Conservation (phyloP, 1,140 invertebrate genomes). For the Capitella teleta region DNA sequence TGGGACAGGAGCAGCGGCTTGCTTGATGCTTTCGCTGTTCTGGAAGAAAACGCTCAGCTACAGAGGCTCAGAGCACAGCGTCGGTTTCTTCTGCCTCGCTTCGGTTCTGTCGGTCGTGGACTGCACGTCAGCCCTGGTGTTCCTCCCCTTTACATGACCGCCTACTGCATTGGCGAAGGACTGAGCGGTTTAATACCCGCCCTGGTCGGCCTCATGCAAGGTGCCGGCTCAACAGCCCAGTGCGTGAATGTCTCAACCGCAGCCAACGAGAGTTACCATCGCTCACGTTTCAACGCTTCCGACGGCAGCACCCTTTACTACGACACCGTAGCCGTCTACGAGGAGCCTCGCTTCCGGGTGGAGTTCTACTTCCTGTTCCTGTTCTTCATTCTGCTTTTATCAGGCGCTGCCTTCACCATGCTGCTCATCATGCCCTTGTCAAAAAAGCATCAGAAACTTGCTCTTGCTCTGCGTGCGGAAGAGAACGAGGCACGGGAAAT, state of each 20-base stretch:
- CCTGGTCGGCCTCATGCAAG: conserved; percentile 68
- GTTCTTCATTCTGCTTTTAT: not conserved
- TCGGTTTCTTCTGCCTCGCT: conserved; percentile 60
- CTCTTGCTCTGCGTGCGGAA: not conserved
- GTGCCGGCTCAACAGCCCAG: conserved; percentile 51
- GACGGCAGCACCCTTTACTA: conserved; percentile 41
- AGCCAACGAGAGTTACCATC: conserved; percentile 42
- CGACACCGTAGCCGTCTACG: not conserved
- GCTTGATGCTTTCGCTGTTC: conserved; percentile 60
- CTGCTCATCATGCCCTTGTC: not conserved
- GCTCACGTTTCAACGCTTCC: conserved; percentile 32
- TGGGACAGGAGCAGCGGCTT: conserved; percentile 52
- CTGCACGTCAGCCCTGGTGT: conserved; percentile 81
- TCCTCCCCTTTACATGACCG: conserved; percentile 73
- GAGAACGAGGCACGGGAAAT: not conserved
- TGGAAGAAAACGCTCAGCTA: conserved; percentile 56
- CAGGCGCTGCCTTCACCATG: conserved; percentile 1
- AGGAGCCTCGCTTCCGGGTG: conserved; percentile 1
- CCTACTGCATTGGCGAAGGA: conserved; percentile 61
- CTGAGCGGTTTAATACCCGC: conserved; percentile 81
- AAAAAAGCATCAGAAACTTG: not conserved
- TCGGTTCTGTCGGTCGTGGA: conserved; percentile 75
- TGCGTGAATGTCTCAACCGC: conserved; percentile 38
- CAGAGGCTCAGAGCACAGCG: conserved; percentile 49
- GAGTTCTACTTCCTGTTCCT: not conserved